phyloP scores from a whole-genome alignment of 2,797 vertebrate species.

The Gymnoscopelus braueri region DNA sequence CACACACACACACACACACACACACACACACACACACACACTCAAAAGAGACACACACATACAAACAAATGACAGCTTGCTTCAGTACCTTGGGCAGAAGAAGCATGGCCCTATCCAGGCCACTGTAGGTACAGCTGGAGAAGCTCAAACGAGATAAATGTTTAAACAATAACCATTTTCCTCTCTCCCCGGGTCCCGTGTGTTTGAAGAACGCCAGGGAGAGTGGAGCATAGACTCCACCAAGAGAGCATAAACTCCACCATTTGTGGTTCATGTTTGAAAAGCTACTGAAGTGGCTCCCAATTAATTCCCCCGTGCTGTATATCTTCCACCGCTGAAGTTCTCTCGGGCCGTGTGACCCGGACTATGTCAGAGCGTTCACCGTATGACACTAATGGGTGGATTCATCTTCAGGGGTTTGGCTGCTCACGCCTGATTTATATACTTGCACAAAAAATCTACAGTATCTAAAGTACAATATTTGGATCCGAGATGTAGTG shows the following conservation, averaged over 20 bases:
- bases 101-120: conserved; percentile 27
- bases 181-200: conserved; percentile 38
- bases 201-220: conserved; percentile 58
- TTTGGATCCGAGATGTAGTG: too few relatives aligned
- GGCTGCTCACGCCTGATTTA: conserved; percentile 32
- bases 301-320: conserved; percentile 63
- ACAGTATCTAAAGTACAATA: too few relatives aligned
- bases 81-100: conserved; percentile 32
- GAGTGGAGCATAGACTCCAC: conserved; percentile 58
- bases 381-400: conserved; percentile 68
- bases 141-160: conserved; percentile 72
- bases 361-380: conserved; percentile 51
- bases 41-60: background rate
- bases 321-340: conserved; percentile 52
- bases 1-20: background rate
- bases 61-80: conserved; percentile 43
- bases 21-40: background rate
- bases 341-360: conserved; percentile 48
- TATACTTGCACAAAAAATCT: background rate
- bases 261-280: conserved; percentile 72
- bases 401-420: conserved; percentile 59
- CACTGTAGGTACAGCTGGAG: conserved; percentile 73
- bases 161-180: conserved; percentile 75
- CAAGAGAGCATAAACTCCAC: conserved; percentile 61
- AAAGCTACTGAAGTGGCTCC: conserved; percentile 70